A percentile compares a stretch with the other conserved stretches of the same genome.
Evolutionary conservation across 37 sponge, comb jelly and placozoan genomes (phyloP).

Genomic region (Beroe forskalii): DNA sequence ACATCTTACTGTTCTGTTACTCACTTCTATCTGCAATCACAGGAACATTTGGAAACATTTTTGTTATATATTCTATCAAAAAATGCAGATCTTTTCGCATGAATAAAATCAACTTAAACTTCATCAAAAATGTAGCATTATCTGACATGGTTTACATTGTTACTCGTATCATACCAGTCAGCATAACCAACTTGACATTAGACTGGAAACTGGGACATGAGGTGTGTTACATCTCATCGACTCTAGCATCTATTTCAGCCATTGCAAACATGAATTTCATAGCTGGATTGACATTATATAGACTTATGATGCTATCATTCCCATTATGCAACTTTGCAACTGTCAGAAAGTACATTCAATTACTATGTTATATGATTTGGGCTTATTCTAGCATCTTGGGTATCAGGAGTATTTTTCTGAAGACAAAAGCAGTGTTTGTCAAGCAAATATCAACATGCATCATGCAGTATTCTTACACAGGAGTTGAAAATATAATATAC

Average conservation of each 20-base stretch:
- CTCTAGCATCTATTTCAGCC: constrained; percentile 11
- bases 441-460: constrained; percentile 46
- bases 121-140: constrained; percentile 25
- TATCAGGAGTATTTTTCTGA: constrained; percentile 2
- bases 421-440: constrained; percentile 43
- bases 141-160: constrained; percentile 42
- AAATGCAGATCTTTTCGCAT: not conserved
- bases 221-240: not conserved
- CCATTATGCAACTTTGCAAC: not conserved
- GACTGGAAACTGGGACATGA: constrained; percentile 15
- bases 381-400: constrained; percentile 35
- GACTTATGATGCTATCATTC: not conserved
- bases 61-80: not conserved
- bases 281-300: constrained; percentile 32
- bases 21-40: not conserved
- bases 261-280: constrained; percentile 42
- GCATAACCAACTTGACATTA: constrained; percentile 10
- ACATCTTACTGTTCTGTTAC: constrained; percentile 12
- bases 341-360: not conserved
- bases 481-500: constrained; percentile 38
- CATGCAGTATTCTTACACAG: constrained; percentile 23
- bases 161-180: constrained; percentile 13
- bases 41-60: constrained; percentile 15
- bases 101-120: not conserved
- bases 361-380: constrained; percentile 3